A percentile compares a stretch with the other conserved stretches of the same genome.
Evolutionary conservation across 2,113 vertebrate genomes (phyloP).

Genomic region (Lycaon pictus): DNA sequence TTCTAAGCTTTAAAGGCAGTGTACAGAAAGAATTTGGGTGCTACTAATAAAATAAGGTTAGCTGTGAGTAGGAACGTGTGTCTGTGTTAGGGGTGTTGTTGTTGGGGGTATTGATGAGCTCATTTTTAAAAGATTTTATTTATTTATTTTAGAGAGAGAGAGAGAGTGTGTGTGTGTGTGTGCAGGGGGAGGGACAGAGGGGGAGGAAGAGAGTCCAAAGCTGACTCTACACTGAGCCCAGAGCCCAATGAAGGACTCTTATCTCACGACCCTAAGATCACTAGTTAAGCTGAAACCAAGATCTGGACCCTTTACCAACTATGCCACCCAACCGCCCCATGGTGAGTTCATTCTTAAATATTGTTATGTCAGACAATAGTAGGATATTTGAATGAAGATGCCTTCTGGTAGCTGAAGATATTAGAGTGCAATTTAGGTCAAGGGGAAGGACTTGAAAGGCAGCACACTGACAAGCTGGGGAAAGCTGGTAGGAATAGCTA

Average conservation of each 20-base stretch:
- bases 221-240: too few relatives aligned
- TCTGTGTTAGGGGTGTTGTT: rapidly evolving
- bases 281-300: too few relatives aligned
- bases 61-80: neutral
- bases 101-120: neutral
- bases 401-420: neutral
- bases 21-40: neutral
- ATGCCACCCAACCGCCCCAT: too few relatives aligned
- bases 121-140: neutral
- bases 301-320: too few relatives aligned
- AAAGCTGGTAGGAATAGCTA: neutral
- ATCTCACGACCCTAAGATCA: too few relatives aligned
- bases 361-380: neutral
- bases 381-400: neutral
- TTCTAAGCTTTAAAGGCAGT: neutral
- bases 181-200: too few relatives aligned
- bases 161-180: neutral
- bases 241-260: too few relatives aligned
- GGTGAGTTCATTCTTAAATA: neutral
- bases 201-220: too few relatives aligned
- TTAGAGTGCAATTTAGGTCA: neutral
- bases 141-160: neutral
- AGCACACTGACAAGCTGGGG: neutral
- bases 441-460: neutral
- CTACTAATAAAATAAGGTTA: neutral